Evolutionary conservation across 2,113 vertebrate species (phyloP).

Genomic region (Crotophaga sulcirostris): DNA sequence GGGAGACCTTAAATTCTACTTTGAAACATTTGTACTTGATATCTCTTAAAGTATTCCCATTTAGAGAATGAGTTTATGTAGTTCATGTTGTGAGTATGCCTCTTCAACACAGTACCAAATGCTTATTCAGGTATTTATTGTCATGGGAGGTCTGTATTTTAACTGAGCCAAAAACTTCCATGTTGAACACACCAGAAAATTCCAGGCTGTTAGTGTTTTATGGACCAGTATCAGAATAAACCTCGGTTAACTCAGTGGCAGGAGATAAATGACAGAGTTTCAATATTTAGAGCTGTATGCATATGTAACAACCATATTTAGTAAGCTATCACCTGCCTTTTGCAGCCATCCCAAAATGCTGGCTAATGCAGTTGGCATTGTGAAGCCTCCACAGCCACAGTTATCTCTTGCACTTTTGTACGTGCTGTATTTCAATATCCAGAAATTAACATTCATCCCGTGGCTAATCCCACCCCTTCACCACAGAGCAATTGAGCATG

Average conservation of each 20-base stretch:
- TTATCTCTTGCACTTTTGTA: not conserved
- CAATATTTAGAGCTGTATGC: not conserved
- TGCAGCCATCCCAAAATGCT: not conserved
- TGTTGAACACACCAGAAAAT: not conserved
- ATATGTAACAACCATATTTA: not conserved
- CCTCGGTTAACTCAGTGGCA: not conserved
- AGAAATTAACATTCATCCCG: not conserved
- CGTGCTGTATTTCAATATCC: not conserved
- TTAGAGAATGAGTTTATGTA: slow-evolving; percentile 84
- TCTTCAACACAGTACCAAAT: slow-evolving; percentile 76
- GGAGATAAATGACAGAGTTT: not conserved
- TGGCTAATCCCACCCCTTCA: not conserved
- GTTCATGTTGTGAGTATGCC: slow-evolving; percentile 80
- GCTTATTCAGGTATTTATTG: slow-evolving; percentile 75
- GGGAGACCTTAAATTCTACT: slow-evolving; percentile 82
- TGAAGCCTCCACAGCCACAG: not conserved
- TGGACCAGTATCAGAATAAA: not conserved
- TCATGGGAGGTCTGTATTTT: slow-evolving; percentile 50
- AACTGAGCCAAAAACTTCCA: slow-evolving; percentile 24
- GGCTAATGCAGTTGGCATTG: not conserved
- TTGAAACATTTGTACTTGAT: slow-evolving; percentile 83
- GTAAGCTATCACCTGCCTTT: not conserved
- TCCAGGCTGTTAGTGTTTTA: not conserved
- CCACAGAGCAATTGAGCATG: not conserved
- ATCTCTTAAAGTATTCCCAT: slow-evolving; percentile 81